Percentiles rank a stretch among this genome's conserved stretches.
Evolutionary conservation across 2,888 invertebrate genomes (phyloP).

Genomic region (Hymenopus coronatus): DNA sequence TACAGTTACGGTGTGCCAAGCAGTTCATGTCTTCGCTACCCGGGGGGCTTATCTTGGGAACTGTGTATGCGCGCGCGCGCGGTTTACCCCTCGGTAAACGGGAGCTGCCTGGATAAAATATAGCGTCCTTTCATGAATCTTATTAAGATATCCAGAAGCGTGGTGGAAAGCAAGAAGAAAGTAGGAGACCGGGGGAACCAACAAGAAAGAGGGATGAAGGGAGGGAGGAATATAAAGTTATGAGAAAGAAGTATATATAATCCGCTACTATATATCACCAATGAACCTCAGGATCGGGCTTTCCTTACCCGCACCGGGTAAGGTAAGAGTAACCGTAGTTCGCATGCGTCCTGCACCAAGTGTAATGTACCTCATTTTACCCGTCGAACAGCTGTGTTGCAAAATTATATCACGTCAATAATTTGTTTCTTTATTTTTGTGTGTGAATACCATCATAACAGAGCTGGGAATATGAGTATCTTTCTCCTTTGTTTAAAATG

Average conservation of each 20-base stretch:
- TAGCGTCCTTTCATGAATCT: constrained; percentile 81
- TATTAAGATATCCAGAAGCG: constrained; percentile 67
- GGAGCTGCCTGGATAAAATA: constrained; percentile 64
- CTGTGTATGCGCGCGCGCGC: constrained; percentile 32
- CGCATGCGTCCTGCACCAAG: not conserved
- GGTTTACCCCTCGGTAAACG: constrained; percentile 31
- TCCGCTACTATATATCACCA: constrained; percentile 31
- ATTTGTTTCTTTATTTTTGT: too few species aligned
- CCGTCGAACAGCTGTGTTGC: too few species aligned
- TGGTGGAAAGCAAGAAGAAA: not conserved
- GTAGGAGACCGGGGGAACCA: constrained; percentile 11
- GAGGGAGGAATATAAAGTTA: constrained; percentile 48
- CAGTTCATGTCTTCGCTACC: too few species aligned
- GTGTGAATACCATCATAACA: too few species aligned
- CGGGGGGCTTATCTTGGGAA: constrained; percentile 41
- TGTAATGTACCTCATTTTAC: too few species aligned
- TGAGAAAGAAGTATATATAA: constrained; percentile 54
- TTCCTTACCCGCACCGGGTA: too few species aligned
- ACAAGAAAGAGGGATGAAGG: constrained; percentile 41
- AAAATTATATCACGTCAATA: too few species aligned
- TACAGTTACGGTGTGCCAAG: too few species aligned
- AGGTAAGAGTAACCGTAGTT: not conserved
- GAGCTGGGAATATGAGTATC: too few species aligned
- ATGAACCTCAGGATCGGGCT: constrained; percentile 5
- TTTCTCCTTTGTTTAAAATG: too few species aligned